Base-by-base conservation (phyloP, 2,797 vertebrate species). In the Acipenser ruthenus region DNA sequence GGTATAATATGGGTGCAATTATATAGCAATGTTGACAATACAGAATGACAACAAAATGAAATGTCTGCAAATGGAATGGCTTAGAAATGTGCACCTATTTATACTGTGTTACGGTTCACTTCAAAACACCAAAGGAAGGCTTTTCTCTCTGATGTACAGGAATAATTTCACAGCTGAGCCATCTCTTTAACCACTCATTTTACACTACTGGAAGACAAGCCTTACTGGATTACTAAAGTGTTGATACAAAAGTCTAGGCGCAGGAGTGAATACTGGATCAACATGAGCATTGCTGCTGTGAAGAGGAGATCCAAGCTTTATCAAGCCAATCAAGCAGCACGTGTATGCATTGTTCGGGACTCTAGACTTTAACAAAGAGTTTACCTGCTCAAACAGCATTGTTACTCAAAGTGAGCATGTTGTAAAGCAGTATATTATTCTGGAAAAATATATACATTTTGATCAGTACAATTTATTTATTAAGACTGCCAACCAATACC, bases 171-270 rank as follows among this genome's bases (percentile, higher is more conserved):
- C 65, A 64, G 61, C 68, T 74, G 70, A 73, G 64, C 13, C 18
- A 15, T 65, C 52, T 56, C 12, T 15, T 47, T 65, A 73, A 67
- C 66, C 58, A 73, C 65, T 68, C 69, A 73, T 70, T 75, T 78
- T 10, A 68, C 56, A 58, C 18, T 74, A 76, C 12, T 48, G n/a
- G n/a, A 77, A 75, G 67, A 73, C 67, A 73, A 63, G 48, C 18
- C 48, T 47, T 63, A 15, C 12, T 58, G 15, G 55, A 13, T 58
- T 58, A 58, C 55, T 58, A n/a, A 58, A 15, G 11, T 13, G 11
- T 58, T 53, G 12, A 58, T 58, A 58, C 37, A 37, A 37, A 37
- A 23, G 18, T 37, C 60, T 11, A 61, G 12, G 12, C 12, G 8
- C 6, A 61, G 15, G 60, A 12, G 18, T 23, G 18, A 9, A 61